Base-by-base conservation (phyloP, 2,888 invertebrate species). In the Minunthozetes semirufus region DNA sequence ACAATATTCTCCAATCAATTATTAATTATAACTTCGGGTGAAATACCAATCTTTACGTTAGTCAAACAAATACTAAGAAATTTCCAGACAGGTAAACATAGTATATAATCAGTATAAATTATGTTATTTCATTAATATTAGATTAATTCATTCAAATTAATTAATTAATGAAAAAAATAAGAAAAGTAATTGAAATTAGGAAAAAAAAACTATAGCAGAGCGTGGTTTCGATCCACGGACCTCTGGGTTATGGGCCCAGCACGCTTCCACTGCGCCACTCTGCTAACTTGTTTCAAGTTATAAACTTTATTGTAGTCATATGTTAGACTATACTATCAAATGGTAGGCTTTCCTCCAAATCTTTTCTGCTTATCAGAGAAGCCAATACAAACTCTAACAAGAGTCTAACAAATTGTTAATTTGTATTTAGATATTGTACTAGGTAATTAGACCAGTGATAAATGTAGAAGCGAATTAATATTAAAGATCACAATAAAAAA, bases 231-330 rank as follows among this genome's bases (percentile, higher is more conserved):
- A 76, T 76, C 76, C 76, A 75, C 76, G 68, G 76, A 76, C 76
- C 76, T 76, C 71, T 76, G 76, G 76, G 76, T 76, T 76, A 76
- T 76, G 76, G 76, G 76, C 76, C 76, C 76, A 76, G 71, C 76
- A 76, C 76, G 76, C 76, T 76, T 72, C 76, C 76, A 61, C 76
- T 76, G 76, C 76, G 76, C 76, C 75, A 76, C 76, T 72, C 75
- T 76, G 76, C 76, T 76, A 27, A 22, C 71, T n/a, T n/a, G n/a
- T n/a, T n/a, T 27, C 19, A 29, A 5, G n/a, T 42, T 6, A 13
- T 42, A 42, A 42, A 42, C 33, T 8, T 33, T 33, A 3, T 33
- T 8, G 8, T 63, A 63, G 3, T 53, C 5, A 9, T 53, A 53
- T n/a, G 53, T 19, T 53, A 53, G n/a, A 53, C 22, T 5, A 19